Evolutionary conservation across 2,797 vertebrate genomes (phyloP).

Genomic region (Coilia nasus): DNA sequence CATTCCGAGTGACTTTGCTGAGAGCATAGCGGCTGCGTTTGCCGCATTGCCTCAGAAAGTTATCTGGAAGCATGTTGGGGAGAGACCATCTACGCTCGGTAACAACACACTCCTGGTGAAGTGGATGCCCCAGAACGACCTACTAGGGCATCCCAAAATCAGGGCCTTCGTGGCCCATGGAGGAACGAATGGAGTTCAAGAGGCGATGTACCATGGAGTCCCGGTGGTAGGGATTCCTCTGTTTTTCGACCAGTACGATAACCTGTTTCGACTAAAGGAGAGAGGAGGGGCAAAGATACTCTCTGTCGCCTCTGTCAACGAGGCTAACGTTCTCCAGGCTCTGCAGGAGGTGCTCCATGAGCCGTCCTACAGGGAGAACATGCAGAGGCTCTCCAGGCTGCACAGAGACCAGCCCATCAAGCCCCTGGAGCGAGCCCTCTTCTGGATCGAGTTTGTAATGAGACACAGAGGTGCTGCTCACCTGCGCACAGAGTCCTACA

Average conservation of each 20-base stretch:
- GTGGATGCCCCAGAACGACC: conserved; percentile 64
- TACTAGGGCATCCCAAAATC: conserved; percentile 58
- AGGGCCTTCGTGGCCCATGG: conserved; percentile 59
- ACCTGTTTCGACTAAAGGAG: conserved; percentile 51
- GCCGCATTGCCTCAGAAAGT: conserved; percentile 59
- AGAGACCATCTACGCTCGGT: conserved; percentile 46
- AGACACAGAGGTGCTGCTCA: conserved; percentile 59
- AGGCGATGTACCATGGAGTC: conserved; percentile 59
- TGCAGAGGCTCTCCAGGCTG: conserved; percentile 58
- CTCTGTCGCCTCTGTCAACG: conserved; percentile 46
- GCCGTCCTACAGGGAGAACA: conserved; percentile 55
- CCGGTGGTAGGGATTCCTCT: conserved; percentile 57
- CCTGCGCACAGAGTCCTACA: conserved; percentile 57
- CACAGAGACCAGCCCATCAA: conserved; percentile 56
- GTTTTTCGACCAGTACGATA: conserved; percentile 60
- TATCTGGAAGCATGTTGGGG: conserved; percentile 55
- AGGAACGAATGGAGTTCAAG: conserved; percentile 60
- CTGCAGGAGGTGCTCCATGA: conserved; percentile 53
- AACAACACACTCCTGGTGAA: conserved; percentile 60
- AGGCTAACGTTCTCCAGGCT: conserved; percentile 44
- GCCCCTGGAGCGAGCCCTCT: conserved; percentile 54
- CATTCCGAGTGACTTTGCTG: conserved; percentile 46
- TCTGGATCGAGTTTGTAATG: conserved; percentile 60
- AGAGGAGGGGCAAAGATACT: conserved; percentile 52
- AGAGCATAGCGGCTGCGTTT: conserved; percentile 56